Percentiles rank a stretch among this genome's conserved stretches.
Evolutionary conservation across 2,888 invertebrate genomes (phyloP).

Genomic region (Lithophane semibrunnea): DNA sequence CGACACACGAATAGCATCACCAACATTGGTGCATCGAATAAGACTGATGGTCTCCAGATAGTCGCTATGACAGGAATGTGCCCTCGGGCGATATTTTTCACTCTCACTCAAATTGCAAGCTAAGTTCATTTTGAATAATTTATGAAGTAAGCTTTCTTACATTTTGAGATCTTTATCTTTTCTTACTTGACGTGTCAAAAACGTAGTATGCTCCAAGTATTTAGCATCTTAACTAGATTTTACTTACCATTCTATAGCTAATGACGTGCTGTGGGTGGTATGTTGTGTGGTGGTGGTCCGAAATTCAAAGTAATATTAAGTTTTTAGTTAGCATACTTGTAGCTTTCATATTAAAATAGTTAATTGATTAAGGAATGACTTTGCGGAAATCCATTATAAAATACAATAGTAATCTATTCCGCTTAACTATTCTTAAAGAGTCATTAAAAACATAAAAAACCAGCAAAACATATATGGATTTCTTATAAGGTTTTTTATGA

Average conservation of each 20-base stretch:
- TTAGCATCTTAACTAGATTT: neutral
- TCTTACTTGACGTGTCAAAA: conserved; percentile 4
- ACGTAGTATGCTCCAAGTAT: neutral
- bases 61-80: conserved; percentile 50
- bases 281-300: neutral
- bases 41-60: conserved; percentile 12
- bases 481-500: too few relatives aligned
- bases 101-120: conserved; percentile 74
- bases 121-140: conserved; percentile 77
- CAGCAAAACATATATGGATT: too few relatives aligned
- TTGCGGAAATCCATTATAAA: too few relatives aligned
- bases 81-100: conserved; percentile 75
- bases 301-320: neutral
- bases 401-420: too few relatives aligned
- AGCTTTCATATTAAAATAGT: too few relatives aligned
- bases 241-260: neutral
- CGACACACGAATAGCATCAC: conserved; percentile 12
- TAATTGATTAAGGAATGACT: too few relatives aligned
- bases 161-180: neutral
- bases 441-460: too few relatives aligned
- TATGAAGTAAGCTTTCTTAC: conserved; percentile 51
- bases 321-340: neutral
- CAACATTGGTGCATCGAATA: neutral
- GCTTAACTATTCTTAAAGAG: too few relatives aligned
- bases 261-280: neutral